phyloP scores from a whole-genome alignment of 2,888 invertebrate species.

The Crossocerus cetratus region DNA sequence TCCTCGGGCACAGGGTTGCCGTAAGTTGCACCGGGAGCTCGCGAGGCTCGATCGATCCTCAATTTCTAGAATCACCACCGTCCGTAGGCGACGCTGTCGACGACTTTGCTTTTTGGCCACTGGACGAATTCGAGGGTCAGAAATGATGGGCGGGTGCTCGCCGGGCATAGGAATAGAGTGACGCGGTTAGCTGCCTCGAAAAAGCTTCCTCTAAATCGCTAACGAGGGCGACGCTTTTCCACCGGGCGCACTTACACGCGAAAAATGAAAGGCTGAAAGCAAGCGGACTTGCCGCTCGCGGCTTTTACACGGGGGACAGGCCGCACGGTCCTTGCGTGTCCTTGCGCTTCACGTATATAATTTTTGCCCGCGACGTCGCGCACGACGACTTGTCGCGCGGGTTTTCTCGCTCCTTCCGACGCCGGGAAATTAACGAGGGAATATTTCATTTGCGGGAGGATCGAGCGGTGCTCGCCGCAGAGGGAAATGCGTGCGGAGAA shows the following conservation, averaged over 20 bases:
- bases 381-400: constrained; percentile 2
- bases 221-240: constrained; percentile 40
- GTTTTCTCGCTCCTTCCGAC: constrained; percentile 50
- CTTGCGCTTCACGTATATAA: constrained; percentile 51
- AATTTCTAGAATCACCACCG: constrained; percentile 36
- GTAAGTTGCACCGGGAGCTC: constrained; percentile 24
- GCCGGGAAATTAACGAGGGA: constrained; percentile 58
- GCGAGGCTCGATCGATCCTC: constrained; percentile 32
- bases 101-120: too few relatives aligned
- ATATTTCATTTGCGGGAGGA: constrained; percentile 60
- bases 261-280: constrained; percentile 56
- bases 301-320: constrained; percentile 52
- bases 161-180: not conserved
- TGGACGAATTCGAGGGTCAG: too few relatives aligned
- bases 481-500: constrained; percentile 20
- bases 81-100: too few relatives aligned
- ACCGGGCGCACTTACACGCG: constrained; percentile 42
- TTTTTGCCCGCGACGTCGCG: constrained; percentile 42
- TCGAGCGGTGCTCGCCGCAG: constrained; percentile 23
- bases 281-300: constrained; percentile 49
- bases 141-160: too few relatives aligned
- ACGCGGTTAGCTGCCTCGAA: constrained; percentile 16
- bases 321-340: constrained; percentile 31
- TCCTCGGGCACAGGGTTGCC: constrained; percentile 15
- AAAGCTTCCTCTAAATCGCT: constrained; percentile 30